Conservation (phyloP, 2,113 vertebrate species). For the Indicator maculatus region DNA sequence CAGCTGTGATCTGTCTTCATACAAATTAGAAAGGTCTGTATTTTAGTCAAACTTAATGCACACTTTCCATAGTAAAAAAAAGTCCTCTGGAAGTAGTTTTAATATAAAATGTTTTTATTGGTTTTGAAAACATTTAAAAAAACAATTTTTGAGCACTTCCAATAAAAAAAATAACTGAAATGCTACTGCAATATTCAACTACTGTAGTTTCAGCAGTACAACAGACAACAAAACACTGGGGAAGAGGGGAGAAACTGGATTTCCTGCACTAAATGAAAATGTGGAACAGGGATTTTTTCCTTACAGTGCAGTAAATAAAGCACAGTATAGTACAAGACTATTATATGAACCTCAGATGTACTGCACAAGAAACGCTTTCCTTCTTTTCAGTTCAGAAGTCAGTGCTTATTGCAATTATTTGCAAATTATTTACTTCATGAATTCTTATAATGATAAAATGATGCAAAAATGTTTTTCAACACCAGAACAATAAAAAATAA, state of each 20-base stretch:
- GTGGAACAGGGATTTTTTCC: slow-evolving; percentile 80
- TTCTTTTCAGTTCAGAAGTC: slow-evolving; percentile 87
- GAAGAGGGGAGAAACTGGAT: slow-evolving; percentile 72
- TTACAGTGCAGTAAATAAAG: slow-evolving; percentile 85
- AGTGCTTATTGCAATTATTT: slow-evolving; percentile 90
- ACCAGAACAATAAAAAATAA: slow-evolving; percentile 81
- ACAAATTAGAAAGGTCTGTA: neutral
- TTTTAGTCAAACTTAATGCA: neutral
- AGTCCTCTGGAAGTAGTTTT: slow-evolving; percentile 37
- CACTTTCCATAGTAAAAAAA: neutral
- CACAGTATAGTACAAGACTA: slow-evolving; percentile 84
- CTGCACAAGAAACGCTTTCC: slow-evolving; percentile 84
- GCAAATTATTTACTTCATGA: slow-evolving; percentile 86
- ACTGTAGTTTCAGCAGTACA: slow-evolving; percentile 95
- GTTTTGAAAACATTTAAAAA: slow-evolving; percentile 97
- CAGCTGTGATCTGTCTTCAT: fast-evolving
- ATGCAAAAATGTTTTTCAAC: slow-evolving; percentile 83
- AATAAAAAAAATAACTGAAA: slow-evolving; percentile 93
- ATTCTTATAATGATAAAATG: slow-evolving; percentile 87
- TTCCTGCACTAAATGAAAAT: slow-evolving; percentile 89
- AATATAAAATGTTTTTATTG: slow-evolving; percentile 98
- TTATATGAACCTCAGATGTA: slow-evolving; percentile 89
- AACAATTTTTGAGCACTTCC: slow-evolving; percentile 93
- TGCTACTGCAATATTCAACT: slow-evolving; percentile 95
- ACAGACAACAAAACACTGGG: slow-evolving; percentile 87